These are phyloP conservation scores for Macrosteles quadrilineatus DNA, from an alignment of 1,140 invertebrate genomes.

Conservation along the genomic window DNA sequence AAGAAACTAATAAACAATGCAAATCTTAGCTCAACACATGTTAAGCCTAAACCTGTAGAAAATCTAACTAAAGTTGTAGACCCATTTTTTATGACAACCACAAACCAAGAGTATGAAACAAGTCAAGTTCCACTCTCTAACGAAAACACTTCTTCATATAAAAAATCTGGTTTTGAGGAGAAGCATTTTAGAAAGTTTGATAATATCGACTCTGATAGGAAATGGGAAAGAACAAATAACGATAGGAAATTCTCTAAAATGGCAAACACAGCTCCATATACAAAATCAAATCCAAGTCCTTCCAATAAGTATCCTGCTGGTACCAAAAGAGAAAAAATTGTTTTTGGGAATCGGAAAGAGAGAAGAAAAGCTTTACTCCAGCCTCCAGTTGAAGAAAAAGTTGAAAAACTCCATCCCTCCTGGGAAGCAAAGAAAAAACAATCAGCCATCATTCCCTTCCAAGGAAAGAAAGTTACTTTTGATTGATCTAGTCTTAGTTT, in stretches of 20 bases:
- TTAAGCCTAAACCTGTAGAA: background rate
- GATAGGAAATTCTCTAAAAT: background rate
- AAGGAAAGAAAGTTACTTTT: constrained; percentile 55
- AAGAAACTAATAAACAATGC: too few relatives aligned
- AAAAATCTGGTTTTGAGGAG: constrained; percentile 31
- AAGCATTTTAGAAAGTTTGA: background rate
- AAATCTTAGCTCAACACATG: background rate
- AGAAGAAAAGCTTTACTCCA: constrained; percentile 24
- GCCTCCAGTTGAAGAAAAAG: background rate
- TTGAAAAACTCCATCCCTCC: constrained; percentile 59
- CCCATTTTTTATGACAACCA: constrained; percentile 60
- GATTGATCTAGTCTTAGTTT: constrained; percentile 36
- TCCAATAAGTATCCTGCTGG: background rate
- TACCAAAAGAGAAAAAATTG: background rate
- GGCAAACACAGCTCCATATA: background rate
- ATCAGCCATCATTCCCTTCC: constrained; percentile 51
- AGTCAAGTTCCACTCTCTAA: constrained; percentile 48
- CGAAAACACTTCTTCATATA: constrained; percentile 39
- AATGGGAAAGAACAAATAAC: constrained; percentile 19
- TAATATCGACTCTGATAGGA: background rate
- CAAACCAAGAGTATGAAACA: constrained; percentile 58
- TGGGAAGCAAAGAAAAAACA: constrained; percentile 61
- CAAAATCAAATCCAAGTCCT: background rate
- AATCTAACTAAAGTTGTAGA: constrained; percentile 49
- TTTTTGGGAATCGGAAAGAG: constrained; percentile 20